Evolutionary conservation across 2,797 vertebrate species (phyloP), one percentile per base, ranked within the genome.

Genomic region (Cossypha heuglini): DNA sequence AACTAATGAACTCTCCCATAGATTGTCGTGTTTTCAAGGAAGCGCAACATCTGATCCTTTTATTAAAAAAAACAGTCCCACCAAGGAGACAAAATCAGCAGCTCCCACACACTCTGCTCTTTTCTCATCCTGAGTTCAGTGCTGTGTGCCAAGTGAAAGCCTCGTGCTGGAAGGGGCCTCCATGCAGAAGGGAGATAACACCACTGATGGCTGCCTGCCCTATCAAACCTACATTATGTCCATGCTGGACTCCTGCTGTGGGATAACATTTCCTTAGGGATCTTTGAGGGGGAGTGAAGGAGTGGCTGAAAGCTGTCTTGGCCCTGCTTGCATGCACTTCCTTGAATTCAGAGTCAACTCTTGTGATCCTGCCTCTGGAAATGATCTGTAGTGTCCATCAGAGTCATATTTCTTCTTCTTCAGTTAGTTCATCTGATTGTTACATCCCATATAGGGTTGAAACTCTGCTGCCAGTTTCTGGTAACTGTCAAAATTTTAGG

Each of bases 1-100:
- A 96, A 94, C 93, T 93, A 93, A 92, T 90, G 95, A 96, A 92
- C 93, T 95, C 94, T 96, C 94, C 92, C 79, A 86, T 93, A 89
- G 94, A 86, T 61, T 81, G 87, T 78, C 10, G 0, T 93, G 76
- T 88, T 96, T 94, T 94, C 62, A 91, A 90, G 93, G 94, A 95
- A 95, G 90, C 1, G 1, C 86, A 94, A 93, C 87, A 95, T 95
- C 87, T 94, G 92, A 97, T 91, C 87, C 77, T 81, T 54, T 88
- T 93, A 89, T 96, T 86, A 49, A 95, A 93, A 89, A 92, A 83
- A 58, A 0, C 68, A 88, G 90, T 73, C 86, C 93, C 95, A 94
- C 90, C 83, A 78, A 93, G 64, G 79, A 91, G 93, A 90, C 88
- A 78, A 90, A 95, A 93, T 62, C 93, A 90, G 90, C 94, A 95